These are phyloP conservation scores for Phasianus colchicus DNA, from an alignment of 2,113 vertebrate species.

Conservation along the genomic window DNA sequence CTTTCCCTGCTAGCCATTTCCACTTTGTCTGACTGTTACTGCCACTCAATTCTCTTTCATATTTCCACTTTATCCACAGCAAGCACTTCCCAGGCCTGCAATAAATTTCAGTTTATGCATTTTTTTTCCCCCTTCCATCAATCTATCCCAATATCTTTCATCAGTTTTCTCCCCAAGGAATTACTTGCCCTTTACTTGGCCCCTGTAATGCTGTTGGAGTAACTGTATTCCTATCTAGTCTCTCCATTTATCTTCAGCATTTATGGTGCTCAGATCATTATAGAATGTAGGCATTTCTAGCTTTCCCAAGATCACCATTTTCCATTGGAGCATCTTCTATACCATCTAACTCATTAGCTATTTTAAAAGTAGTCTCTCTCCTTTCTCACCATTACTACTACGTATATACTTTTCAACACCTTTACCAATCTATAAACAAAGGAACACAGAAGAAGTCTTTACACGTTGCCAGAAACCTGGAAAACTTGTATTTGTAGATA, in stretches of 20 bases:
- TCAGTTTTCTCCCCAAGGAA: constrained; percentile 40
- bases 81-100: constrained; percentile 6
- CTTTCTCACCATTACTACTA: background rate
- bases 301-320: constrained; percentile 16
- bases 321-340: background rate
- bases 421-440: background rate
- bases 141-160: constrained; percentile 39
- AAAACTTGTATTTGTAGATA: background rate
- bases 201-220: constrained; percentile 47
- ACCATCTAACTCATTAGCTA: background rate
- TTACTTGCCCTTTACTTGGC: constrained; percentile 64
- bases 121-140: constrained; percentile 35
- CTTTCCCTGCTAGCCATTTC: background rate
- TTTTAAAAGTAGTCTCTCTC: background rate
- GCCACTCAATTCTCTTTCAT: constrained; percentile 32
- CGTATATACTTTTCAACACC: background rate
- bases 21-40: background rate
- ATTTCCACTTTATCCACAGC: constrained; percentile 37
- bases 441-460: background rate
- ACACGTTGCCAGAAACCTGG: background rate
- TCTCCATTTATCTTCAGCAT: constrained; percentile 35
- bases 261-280: constrained; percentile 35
- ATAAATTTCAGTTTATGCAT: constrained; percentile 57
- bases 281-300: accelerated
- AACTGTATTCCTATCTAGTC: constrained; percentile 54